Conservation (phyloP, 2,888 invertebrate species). For the Ophion slaviceki region DNA sequence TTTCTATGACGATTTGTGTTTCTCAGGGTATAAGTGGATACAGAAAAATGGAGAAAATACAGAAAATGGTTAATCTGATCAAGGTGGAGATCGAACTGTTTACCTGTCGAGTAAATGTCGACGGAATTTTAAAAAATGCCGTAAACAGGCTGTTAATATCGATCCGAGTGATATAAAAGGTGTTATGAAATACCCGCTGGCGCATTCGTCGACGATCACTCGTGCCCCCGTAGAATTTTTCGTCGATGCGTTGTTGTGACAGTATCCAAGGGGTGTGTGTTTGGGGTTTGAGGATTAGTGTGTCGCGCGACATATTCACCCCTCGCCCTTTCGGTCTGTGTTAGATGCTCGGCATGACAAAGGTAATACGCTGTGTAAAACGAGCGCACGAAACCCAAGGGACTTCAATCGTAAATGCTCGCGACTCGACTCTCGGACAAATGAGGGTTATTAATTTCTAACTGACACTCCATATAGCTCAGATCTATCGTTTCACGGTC, state of each 20-base stretch:
- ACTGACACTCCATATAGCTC: constrained; percentile 40
- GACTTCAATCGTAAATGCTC: constrained; percentile 44
- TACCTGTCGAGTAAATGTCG: constrained; percentile 70
- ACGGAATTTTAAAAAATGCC: constrained; percentile 71
- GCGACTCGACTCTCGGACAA: constrained; percentile 73
- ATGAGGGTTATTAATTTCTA: constrained; percentile 80
- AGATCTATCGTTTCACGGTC: constrained; percentile 55
- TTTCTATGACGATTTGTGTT: neutral
- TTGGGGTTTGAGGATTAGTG: constrained; percentile 74
- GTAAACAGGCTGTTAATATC: constrained; percentile 78
- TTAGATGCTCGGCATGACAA: constrained; percentile 40
- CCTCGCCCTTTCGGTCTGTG: constrained; percentile 42
- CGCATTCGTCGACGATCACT: constrained; percentile 64
- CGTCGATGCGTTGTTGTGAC: constrained; percentile 78
- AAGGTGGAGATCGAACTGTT: constrained; percentile 24
- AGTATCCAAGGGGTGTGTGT: constrained; percentile 78
- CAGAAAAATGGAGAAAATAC: constrained; percentile 1
- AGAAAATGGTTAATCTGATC: constrained; percentile 20
- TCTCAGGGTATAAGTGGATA: constrained; percentile 1
- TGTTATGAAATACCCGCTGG: constrained; percentile 29
- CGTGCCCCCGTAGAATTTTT: constrained; percentile 67
- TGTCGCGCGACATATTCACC: constrained; percentile 51
- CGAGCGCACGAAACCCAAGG: constrained; percentile 54
- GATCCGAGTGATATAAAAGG: constrained; percentile 68
- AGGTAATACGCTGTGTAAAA: constrained; percentile 60